Evolutionary conservation across 2,888 invertebrate genomes (phyloP).

Genomic region (Drosophila neotestacea): DNA sequence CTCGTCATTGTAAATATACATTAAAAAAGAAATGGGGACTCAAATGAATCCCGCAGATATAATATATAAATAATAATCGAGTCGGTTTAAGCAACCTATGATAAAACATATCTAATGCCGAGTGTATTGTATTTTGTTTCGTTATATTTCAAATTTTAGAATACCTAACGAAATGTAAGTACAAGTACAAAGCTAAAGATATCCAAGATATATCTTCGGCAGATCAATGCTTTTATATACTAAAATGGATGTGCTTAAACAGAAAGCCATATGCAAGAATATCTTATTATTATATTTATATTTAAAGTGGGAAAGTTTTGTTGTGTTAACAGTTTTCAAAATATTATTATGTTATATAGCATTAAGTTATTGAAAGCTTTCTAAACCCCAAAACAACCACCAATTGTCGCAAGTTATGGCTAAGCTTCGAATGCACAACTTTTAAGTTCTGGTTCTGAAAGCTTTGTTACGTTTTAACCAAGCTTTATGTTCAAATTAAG

Average conservation of each 20-base stretch:
- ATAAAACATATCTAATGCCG: slow-evolving; percentile 56
- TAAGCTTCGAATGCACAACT: slow-evolving; percentile 15
- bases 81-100: slow-evolving; percentile 24
- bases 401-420: slow-evolving; percentile 4
- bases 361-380: slow-evolving; percentile 21
- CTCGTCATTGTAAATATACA: slow-evolving; percentile 59
- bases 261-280: too few relatives aligned
- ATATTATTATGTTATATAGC: neutral
- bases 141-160: slow-evolving; percentile 71
- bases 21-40: neutral
- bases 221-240: slow-evolving; percentile 11
- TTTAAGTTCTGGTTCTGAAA: slow-evolving; percentile 7
- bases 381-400: slow-evolving; percentile 19
- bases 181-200: slow-evolving; percentile 40
- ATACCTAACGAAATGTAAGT: slow-evolving; percentile 74
- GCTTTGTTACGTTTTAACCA: slow-evolving; percentile 24
- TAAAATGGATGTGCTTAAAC: too few relatives aligned
- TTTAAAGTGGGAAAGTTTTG: slow-evolving; percentile 8
- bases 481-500: slow-evolving; percentile 25
- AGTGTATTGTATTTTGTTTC: slow-evolving; percentile 73
- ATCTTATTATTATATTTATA: too few relatives aligned
- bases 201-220: slow-evolving; percentile 1
- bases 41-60: neutral
- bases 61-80: neutral
- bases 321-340: slow-evolving; percentile 15